phyloP scores from a whole-genome alignment of 1,140 invertebrate genomes.

The Drosophila ironensis region DNA sequence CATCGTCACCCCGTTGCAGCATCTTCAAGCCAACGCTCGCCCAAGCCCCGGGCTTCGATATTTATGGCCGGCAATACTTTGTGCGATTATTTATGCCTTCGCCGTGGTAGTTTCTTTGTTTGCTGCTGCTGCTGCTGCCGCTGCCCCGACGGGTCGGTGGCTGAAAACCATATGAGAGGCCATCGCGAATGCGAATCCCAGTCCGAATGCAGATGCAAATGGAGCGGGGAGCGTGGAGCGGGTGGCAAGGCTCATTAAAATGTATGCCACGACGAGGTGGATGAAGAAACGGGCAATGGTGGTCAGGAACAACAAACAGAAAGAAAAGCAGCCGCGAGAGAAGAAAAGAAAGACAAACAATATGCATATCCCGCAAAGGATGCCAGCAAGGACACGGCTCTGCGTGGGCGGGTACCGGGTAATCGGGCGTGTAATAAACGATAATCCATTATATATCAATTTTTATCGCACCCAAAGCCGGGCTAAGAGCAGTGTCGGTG shows the following conservation, averaged over 20 bases:
- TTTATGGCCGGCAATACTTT: slow-evolving; percentile 76
- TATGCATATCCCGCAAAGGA: slow-evolving; percentile 33
- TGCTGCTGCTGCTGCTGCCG: slow-evolving; percentile 18
- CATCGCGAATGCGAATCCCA: slow-evolving; percentile 1
- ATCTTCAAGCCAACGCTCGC: slow-evolving; percentile 16
- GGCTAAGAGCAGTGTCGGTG: slow-evolving; percentile 25
- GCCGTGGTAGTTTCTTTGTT: slow-evolving; percentile 48
- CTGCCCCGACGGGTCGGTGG: neutral
- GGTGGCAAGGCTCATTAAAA: slow-evolving; percentile 48
- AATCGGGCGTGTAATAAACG: slow-evolving; percentile 56
- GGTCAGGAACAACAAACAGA: neutral
- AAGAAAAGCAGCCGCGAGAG: neutral
- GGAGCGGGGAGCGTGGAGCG: slow-evolving; percentile 35
- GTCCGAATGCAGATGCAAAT: slow-evolving; percentile 63
- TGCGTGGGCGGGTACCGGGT: slow-evolving; percentile 9
- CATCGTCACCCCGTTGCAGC: slow-evolving; percentile 16
- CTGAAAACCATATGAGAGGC: slow-evolving; percentile 29
- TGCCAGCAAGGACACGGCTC: slow-evolving; percentile 23
- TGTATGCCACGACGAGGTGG: slow-evolving; percentile 26
- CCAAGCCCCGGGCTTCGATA: slow-evolving; percentile 49
- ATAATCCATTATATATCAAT: slow-evolving; percentile 59
- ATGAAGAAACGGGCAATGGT: slow-evolving; percentile 1
- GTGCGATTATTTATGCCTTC: slow-evolving; percentile 73
- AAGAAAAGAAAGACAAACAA: slow-evolving; percentile 33
- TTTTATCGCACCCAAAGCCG: slow-evolving; percentile 50